Evolutionary conservation across 2,888 invertebrate species (phyloP).

Genomic region (Cryptocephalus moraei): DNA sequence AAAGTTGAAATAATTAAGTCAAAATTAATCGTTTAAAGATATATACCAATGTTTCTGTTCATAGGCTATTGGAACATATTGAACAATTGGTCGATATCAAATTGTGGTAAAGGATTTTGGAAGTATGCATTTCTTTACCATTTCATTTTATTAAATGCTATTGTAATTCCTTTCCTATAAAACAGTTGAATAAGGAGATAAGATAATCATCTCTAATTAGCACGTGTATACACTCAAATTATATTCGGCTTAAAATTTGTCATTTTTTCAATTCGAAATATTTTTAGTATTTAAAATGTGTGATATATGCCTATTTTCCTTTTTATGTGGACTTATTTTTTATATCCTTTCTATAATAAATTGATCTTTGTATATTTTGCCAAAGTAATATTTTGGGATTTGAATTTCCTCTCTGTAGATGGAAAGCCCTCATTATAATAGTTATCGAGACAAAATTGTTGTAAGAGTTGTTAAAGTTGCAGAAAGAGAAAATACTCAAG

Average conservation of each 20-base stretch:
- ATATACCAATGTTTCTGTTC: constrained; percentile 3
- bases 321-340: too few species aligned
- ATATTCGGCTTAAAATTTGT: too few species aligned
- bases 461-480: constrained; percentile 7
- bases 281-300: too few species aligned
- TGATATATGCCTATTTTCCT: too few species aligned
- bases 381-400: neutral
- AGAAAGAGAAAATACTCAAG: neutral
- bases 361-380: too few species aligned
- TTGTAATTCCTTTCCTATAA: too few species aligned
- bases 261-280: too few species aligned
- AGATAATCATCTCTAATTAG: too few species aligned
- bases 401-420: constrained; percentile 1
- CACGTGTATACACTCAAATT: too few species aligned
- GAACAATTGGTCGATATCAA: constrained; percentile 6
- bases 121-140: neutral
- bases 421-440: constrained; percentile 1
- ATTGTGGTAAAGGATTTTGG: constrained; percentile 7
- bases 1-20: constrained; percentile 12
- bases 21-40: constrained; percentile 7
- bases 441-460: constrained; percentile 6
- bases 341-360: too few species aligned
- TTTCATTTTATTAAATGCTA: neutral
- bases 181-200: too few species aligned
- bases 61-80: constrained; percentile 3